Percentiles rank a stretch among this genome's conserved stretches.
Evolutionary conservation across 2,113 vertebrate genomes (phyloP).

Genomic region (Bombycilla garrulus): DNA sequence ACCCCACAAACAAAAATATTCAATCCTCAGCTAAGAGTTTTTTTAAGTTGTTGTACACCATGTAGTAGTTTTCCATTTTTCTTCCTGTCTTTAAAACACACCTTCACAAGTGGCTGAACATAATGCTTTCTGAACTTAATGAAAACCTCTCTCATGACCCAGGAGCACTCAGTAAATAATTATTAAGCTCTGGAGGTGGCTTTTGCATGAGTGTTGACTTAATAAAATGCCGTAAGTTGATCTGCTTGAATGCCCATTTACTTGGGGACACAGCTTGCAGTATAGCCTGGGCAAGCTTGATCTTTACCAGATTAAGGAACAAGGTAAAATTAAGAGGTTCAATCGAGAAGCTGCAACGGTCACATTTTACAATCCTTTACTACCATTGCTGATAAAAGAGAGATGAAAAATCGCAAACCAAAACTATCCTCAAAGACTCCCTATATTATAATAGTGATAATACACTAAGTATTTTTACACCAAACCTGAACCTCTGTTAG

Average conservation of each 20-base stretch:
- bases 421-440: background rate
- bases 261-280: constrained; percentile 46
- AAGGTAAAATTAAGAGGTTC: constrained; percentile 29
- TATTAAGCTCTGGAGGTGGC: constrained; percentile 75
- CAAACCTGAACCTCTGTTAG: background rate
- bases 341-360: constrained; percentile 1
- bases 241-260: constrained; percentile 76
- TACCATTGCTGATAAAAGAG: background rate
- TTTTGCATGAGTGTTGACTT: constrained; percentile 70
- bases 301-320: constrained; percentile 17
- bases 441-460: background rate
- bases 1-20: background rate
- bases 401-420: background rate
- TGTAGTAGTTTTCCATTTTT: constrained; percentile 80
- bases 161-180: constrained; percentile 77
- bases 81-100: constrained; percentile 56
- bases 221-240: constrained; percentile 71
- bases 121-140: constrained; percentile 81
- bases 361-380: constrained; percentile 6
- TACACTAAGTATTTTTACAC: background rate
- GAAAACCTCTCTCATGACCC: constrained; percentile 80
- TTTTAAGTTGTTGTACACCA: constrained; percentile 7
- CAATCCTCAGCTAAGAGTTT: background rate
- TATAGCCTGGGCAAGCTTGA: constrained; percentile 48
- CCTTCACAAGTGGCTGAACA: constrained; percentile 75